These are phyloP conservation scores for Andrena bucephala DNA, from an alignment of 2,888 invertebrate genomes.

Conservation along the genomic window DNA sequence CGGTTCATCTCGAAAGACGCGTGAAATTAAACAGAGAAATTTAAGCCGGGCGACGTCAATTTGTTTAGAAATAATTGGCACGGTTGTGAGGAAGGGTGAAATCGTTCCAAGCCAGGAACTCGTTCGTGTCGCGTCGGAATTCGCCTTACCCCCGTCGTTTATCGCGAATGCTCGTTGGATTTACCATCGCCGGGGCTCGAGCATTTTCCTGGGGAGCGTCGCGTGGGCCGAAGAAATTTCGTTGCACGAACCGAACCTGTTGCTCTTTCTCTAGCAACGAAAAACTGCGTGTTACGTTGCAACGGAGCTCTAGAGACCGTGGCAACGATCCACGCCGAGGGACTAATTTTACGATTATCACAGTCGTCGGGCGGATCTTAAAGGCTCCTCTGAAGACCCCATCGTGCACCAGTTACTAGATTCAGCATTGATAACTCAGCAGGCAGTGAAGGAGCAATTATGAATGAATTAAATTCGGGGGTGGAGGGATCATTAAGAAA, in stretches of 20 bases:
- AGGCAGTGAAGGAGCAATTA: constrained; percentile 23
- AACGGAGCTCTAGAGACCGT: neutral
- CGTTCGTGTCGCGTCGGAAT: neutral
- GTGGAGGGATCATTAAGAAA: constrained; percentile 22
- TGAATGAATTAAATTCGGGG: constrained; percentile 37
- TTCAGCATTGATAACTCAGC: constrained; percentile 43
- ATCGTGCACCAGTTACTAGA: constrained; percentile 19
- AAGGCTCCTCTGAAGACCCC: constrained; percentile 13
- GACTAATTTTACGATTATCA: constrained; percentile 38
- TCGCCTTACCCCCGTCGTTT: neutral
- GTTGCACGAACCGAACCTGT: constrained; percentile 45
- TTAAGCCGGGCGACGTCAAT: neutral
- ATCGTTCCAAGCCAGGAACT: neutral
- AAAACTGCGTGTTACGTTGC: constrained; percentile 11
- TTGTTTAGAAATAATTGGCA: neutral
- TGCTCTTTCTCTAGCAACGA: constrained; percentile 21
- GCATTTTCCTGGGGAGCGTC: neutral
- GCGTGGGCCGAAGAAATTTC: constrained; percentile 7
- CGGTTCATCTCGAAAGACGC: neutral
- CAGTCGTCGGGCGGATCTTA: constrained; percentile 11
- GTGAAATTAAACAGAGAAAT: neutral
- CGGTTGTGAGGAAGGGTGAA: neutral
- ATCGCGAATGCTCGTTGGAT: neutral
- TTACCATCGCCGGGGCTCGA: neutral
- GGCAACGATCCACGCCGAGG: constrained; percentile 1